Evolutionary conservation across 2,797 vertebrate species (phyloP).

Genomic region (Onychomys arenicola): DNA sequence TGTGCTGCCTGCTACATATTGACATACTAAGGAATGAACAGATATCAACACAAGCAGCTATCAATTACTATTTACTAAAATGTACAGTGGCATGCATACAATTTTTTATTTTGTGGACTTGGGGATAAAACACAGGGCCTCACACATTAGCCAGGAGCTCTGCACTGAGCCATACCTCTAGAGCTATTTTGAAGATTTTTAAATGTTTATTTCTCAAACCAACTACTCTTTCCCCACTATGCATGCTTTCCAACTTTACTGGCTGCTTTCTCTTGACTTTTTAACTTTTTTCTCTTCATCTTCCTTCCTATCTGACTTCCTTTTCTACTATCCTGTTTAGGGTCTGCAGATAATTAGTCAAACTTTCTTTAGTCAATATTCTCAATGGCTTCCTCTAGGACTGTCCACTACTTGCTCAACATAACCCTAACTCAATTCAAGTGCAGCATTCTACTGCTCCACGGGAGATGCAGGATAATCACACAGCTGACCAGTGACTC

Average conservation of each 20-base stretch:
- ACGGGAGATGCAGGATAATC: not conserved
- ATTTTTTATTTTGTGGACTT: not conserved
- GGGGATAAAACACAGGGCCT: not conserved
- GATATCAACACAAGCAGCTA: not conserved
- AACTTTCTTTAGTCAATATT: not conserved
- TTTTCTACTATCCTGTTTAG: not conserved
- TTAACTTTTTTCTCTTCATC: not conserved
- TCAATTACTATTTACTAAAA: not conserved
- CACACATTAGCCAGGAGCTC: not conserved
- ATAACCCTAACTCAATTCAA: not conserved
- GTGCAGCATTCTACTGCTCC: not conserved
- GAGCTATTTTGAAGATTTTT: not conserved
- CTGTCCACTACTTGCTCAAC: not conserved
- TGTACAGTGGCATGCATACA: not conserved
- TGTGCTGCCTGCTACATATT: not conserved
- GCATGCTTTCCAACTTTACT: not conserved
- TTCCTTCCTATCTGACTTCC: not conserved
- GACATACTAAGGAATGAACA: not conserved
- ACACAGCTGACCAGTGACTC: not conserved
- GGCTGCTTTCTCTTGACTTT: not conserved
- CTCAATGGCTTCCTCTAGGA: not conserved
- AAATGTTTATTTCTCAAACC: not conserved
- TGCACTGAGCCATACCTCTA: not conserved
- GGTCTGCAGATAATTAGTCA: not conserved
- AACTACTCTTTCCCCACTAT: not conserved